A percentile compares a stretch with the other conserved stretches of the same genome.
phyloP scores from a whole-genome alignment of 2,113 vertebrate genomes.

The Glaucidium brasilianum region DNA sequence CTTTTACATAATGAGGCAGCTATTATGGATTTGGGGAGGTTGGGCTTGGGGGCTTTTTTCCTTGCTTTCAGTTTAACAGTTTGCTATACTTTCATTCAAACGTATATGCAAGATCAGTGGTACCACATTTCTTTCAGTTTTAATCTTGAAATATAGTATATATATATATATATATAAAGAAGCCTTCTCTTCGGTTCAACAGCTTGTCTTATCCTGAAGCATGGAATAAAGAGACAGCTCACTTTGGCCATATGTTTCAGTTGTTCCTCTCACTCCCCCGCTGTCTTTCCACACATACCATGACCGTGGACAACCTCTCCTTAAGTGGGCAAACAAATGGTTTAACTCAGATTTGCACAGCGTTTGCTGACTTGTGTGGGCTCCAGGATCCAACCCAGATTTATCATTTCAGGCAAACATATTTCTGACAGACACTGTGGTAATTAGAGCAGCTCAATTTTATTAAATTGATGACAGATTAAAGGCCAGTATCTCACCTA shows the following conservation, averaged over 20 bases:
- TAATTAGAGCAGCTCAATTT: constrained; percentile 38
- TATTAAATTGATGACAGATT: constrained; percentile 12
- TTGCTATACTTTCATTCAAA: neutral
- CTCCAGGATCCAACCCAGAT: constrained; percentile 25
- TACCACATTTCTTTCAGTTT: constrained; percentile 35
- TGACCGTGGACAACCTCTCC: constrained; percentile 59
- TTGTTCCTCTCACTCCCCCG: constrained; percentile 67
- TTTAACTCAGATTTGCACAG: constrained; percentile 43
- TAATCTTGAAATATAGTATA: constrained; percentile 12
- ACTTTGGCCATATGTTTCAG: constrained; percentile 61
- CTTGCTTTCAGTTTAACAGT: neutral
- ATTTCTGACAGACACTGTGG: constrained; percentile 25
- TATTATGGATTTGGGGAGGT: neutral
- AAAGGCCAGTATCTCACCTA: constrained; percentile 9
- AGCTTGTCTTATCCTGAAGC: constrained; percentile 62
- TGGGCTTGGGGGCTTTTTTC: neutral
- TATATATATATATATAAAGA: neutral
- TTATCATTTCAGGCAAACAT: constrained; percentile 31
- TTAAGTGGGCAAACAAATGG: constrained; percentile 68
- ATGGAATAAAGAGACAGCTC: constrained; percentile 53
- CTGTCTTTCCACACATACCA: constrained; percentile 59
- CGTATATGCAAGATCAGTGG: neutral
- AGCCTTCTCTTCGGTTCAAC: constrained; percentile 45
- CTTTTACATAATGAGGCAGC: neutral
- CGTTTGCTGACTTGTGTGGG: constrained; percentile 56